Percentiles rank a stretch among this genome's conserved stretches.
Conservation (phyloP, 2,113 vertebrate genomes). For the Pituophis catenifer region DNA sequence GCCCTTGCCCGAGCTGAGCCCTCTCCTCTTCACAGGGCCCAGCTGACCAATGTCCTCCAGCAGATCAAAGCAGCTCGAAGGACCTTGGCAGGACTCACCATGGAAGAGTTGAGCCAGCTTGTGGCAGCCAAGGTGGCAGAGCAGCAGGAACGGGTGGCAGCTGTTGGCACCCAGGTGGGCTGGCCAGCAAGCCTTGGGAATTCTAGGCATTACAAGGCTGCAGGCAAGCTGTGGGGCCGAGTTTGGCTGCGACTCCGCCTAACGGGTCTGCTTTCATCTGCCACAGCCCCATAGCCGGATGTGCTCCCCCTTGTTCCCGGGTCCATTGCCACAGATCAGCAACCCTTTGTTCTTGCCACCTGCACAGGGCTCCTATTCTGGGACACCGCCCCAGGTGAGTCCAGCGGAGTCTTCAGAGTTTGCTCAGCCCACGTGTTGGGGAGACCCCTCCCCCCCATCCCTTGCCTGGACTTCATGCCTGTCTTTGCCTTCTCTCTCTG, state of each 20-base stretch:
- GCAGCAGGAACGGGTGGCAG: constrained; percentile 69
- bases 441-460: not conserved
- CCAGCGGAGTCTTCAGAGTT: rapidly evolving
- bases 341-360: constrained; percentile 73
- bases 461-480: not conserved
- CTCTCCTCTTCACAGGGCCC: constrained; percentile 59
- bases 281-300: constrained; percentile 72
- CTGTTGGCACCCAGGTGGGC: constrained; percentile 59
- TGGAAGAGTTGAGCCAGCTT: constrained; percentile 84
- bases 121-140: constrained; percentile 74
- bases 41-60: constrained; percentile 85
- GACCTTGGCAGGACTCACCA: constrained; percentile 86
- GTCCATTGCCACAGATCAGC: constrained; percentile 71
- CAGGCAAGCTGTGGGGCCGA: not conserved
- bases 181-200: rapidly evolving
- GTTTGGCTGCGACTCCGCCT: not conserved
- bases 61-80: constrained; percentile 88
- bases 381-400: constrained; percentile 71
- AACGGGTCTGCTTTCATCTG: constrained; percentile 15
- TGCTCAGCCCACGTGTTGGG: not conserved
- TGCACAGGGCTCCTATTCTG: constrained; percentile 69
- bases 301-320: constrained; percentile 68
- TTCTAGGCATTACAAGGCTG: rapidly evolving
- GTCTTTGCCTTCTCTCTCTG: rapidly evolving
- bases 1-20: not conserved